Conservation (phyloP, 1,140 invertebrate species). For the Drosophila sechellia region DNA sequence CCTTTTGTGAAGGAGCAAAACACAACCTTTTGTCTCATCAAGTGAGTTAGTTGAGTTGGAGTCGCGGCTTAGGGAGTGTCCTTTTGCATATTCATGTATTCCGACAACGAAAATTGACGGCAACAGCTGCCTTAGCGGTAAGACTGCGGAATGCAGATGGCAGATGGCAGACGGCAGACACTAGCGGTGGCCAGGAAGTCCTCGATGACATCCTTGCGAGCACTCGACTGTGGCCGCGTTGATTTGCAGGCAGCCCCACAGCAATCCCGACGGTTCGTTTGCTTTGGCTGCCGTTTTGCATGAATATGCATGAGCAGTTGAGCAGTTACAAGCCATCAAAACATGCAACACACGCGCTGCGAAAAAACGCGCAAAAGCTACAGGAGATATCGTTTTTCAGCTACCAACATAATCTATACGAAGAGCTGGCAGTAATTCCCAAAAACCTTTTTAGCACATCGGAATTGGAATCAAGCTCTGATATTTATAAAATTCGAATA, state of each 20-base stretch:
- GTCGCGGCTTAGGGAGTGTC: slow-evolving; percentile 33
- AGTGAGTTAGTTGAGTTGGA: slow-evolving; percentile 54
- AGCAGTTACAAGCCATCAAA: slow-evolving; percentile 79
- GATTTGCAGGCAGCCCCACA: slow-evolving; percentile 58
- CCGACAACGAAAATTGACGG: slow-evolving; percentile 43
- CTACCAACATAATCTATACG: not conserved
- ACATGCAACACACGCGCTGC: slow-evolving; percentile 58
- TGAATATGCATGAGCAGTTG: slow-evolving; percentile 81
- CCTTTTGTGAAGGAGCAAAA: slow-evolving; percentile 32
- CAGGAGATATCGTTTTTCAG: slow-evolving; percentile 2
- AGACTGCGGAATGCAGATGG: slow-evolving; percentile 23
- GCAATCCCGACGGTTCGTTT: slow-evolving; percentile 67
- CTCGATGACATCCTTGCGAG: slow-evolving; percentile 45
- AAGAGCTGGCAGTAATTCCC: not conserved
- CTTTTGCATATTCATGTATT: slow-evolving; percentile 49
- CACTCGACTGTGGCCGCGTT: slow-evolving; percentile 56
- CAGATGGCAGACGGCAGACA: slow-evolving; percentile 11
- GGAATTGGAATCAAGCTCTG: no score
- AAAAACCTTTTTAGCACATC: not conserved
- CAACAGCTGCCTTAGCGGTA: slow-evolving; percentile 46
- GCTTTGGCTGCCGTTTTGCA: slow-evolving; percentile 61
- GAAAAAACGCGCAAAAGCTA: slow-evolving; percentile 7
- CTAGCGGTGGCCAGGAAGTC: slow-evolving; percentile 30
- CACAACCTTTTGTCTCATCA: slow-evolving; percentile 51
- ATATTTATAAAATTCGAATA: no score